These are phyloP conservation scores for Myotis daubentonii DNA, from an alignment of 2,797 vertebrate genomes.

Conservation along the genomic window DNA sequence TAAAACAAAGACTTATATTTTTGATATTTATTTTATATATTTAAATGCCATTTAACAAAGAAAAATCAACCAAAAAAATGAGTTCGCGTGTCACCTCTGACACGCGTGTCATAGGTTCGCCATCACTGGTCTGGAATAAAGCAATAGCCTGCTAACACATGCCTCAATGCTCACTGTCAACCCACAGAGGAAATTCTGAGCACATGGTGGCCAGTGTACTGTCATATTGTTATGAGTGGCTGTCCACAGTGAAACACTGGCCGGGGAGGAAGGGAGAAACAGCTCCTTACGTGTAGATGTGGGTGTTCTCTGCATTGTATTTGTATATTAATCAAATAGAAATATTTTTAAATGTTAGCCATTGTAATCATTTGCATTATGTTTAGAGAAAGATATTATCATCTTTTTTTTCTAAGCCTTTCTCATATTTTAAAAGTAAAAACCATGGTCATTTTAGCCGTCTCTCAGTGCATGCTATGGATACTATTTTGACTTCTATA, in stretches of 20 bases:
- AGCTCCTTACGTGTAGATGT: background rate
- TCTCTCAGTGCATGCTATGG: background rate
- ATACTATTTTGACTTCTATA: background rate
- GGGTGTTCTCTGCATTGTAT: background rate
- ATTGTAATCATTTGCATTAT: background rate
- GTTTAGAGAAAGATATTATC: background rate
- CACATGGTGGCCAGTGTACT: no score
- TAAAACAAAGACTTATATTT: no score
- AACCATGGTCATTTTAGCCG: background rate
- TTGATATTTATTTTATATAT: no score
- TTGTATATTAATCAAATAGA: background rate
- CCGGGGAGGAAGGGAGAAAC: background rate
- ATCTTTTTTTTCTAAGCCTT: background rate
- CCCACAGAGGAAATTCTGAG: background rate
- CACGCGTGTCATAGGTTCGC: no score
- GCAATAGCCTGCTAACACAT: background rate
- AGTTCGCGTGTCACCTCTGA: no score
- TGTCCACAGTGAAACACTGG: no score
- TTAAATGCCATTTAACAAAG: no score
- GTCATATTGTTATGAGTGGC: no score
- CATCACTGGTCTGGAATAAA: background rate
- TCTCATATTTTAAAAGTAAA: background rate
- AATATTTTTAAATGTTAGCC: background rate
- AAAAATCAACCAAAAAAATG: no score
- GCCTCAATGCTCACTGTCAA: background rate